phyloP scores from a whole-genome alignment of 2,888 invertebrate genomes.

The Ypsolopha sequella region DNA sequence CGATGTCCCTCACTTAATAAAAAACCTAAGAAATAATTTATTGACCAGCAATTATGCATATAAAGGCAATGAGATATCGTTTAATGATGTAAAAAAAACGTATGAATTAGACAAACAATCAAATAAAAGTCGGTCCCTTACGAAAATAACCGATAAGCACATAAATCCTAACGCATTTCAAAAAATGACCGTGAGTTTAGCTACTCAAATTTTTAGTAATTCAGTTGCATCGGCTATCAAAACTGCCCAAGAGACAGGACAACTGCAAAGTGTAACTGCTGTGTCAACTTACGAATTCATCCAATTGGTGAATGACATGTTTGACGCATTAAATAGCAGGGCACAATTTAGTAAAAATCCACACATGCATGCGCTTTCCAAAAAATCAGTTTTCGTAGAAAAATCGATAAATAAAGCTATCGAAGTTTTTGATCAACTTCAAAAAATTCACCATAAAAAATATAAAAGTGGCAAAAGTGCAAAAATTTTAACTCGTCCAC shows the following conservation, averaged over 20 bases:
- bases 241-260: not conserved
- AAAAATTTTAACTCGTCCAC: too few species aligned
- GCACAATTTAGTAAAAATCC: too few species aligned
- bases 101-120: not conserved
- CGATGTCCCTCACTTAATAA: too few species aligned
- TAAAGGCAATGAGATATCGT: too few species aligned
- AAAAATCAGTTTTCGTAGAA: too few species aligned
- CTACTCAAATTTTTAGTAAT: conserved; percentile 1
- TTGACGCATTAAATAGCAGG: not conserved
- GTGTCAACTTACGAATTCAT: not conserved
- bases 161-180: not conserved
- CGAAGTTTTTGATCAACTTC: too few species aligned
- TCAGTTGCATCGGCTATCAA: not conserved
- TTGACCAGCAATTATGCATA: too few species aligned
- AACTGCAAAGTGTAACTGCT: not conserved
- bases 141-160: not conserved
- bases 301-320: not conserved
- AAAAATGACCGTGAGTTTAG: not conserved
- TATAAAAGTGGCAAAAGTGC: too few species aligned
- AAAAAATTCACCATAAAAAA: too few species aligned
- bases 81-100: not conserved
- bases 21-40: too few species aligned
- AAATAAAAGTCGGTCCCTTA: not conserved
- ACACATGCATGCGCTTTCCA: too few species aligned
- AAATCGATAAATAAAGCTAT: too few species aligned